These are phyloP conservation scores for Albula glossodonta DNA, from an alignment of 2,113 vertebrate species.

Conservation along the genomic window DNA sequence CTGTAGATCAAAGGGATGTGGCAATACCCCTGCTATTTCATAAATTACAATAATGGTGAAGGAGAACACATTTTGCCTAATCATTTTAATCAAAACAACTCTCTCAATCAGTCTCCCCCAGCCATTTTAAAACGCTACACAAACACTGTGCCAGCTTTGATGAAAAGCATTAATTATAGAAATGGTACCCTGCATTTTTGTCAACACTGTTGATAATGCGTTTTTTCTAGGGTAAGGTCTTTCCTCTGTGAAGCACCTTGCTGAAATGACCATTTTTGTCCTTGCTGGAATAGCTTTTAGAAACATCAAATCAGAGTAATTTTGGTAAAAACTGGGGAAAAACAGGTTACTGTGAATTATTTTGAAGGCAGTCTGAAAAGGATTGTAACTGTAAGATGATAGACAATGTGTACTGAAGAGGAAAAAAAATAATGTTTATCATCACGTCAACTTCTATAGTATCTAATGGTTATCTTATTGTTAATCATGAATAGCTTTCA, in stretches of 20 bases:
- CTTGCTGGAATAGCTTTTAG: constrained; percentile 15
- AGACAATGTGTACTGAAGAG: neutral
- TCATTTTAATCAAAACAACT: constrained; percentile 14
- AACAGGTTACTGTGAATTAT: neutral
- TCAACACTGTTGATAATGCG: constrained; percentile 6
- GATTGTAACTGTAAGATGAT: neutral
- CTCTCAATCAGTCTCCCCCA: neutral
- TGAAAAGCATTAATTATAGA: constrained; percentile 21
- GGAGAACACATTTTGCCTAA: constrained; percentile 18
- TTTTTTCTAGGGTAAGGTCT: neutral
- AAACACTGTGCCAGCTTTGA: constrained; percentile 9
- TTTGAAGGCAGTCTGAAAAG: neutral
- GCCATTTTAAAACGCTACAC: neutral
- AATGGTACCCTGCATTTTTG: constrained; percentile 20
- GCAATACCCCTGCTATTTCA: neutral
- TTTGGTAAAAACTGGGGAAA: neutral
- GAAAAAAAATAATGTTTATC: neutral
- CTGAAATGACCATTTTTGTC: constrained; percentile 19
- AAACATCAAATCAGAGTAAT: constrained; percentile 11
- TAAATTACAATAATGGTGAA: constrained; percentile 13
- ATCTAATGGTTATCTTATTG: too few relatives aligned
- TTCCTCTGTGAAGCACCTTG: neutral
- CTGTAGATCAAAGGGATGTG: neutral
- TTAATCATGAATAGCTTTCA: too few relatives aligned
- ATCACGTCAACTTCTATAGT: too few relatives aligned